Conservation (phyloP, 1,140 invertebrate species). For the Hyposmocoma kahamanoa region DNA sequence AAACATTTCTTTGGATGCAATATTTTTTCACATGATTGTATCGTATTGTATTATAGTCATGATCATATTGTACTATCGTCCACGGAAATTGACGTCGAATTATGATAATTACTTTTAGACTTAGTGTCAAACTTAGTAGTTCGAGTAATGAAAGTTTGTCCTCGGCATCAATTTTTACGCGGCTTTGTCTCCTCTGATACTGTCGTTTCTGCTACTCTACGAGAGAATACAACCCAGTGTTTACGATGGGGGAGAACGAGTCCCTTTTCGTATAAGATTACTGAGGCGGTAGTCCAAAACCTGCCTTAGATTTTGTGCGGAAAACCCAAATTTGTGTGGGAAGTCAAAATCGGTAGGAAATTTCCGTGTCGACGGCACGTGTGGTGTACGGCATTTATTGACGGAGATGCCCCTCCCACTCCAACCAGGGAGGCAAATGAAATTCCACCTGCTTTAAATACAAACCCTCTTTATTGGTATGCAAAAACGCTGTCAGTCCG, state of each 20-base stretch:
- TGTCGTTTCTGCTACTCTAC: slow-evolving; percentile 30
- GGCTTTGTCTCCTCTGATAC: background rate
- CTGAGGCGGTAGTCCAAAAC: slow-evolving; percentile 13
- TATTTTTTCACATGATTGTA: background rate
- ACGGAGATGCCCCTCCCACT: slow-evolving; percentile 39
- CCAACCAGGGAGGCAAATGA: slow-evolving; percentile 35
- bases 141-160: background rate
- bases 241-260: slow-evolving; percentile 56
- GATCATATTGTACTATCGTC: background rate
- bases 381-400: slow-evolving; percentile 58
- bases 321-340: slow-evolving; percentile 8
- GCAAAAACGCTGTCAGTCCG: slow-evolving; percentile 28
- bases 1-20: too few species aligned
- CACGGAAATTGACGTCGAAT: background rate
- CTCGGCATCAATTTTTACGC: background rate
- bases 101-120: background rate
- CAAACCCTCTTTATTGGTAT: slow-evolving; percentile 34
- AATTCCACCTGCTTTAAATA: slow-evolving; percentile 59
- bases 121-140: background rate
- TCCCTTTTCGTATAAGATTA: slow-evolving; percentile 47
- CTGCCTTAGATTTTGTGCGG: slow-evolving; percentile 5
- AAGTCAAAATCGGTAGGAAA: slow-evolving; percentile 27
- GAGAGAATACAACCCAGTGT: slow-evolving; percentile 48
- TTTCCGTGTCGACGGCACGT: slow-evolving; percentile 52
- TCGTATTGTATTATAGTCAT: background rate